Evolutionary conservation across 2,888 invertebrate species (phyloP).

Genomic region (Alcis repandata): DNA sequence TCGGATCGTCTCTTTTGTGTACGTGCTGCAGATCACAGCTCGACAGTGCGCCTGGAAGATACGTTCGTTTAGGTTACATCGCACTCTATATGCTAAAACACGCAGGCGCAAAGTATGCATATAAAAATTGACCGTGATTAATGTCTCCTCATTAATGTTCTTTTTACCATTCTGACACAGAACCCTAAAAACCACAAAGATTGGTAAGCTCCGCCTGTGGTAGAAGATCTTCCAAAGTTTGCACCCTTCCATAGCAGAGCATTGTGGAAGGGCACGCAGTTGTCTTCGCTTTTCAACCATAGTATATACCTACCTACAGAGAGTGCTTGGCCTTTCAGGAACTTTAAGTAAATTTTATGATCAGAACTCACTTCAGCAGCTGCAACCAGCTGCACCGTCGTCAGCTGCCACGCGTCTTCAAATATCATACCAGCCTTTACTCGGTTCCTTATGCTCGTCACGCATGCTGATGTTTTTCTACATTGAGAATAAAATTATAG

Average conservation of each 20-base stretch:
- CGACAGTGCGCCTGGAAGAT: constrained; percentile 91
- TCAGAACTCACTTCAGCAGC: constrained; percentile 90
- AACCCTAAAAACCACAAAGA: background rate
- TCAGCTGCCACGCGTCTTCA: constrained; percentile 94
- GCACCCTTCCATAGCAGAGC: no score
- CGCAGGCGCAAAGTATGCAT: background rate
- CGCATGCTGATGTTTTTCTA: constrained; percentile 90
- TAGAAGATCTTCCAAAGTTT: no score
- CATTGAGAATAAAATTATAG: background rate
- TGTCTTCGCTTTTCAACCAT: no score
- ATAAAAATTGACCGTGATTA: no score
- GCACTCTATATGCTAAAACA: background rate
- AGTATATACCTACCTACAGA: no score
- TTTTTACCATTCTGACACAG: no score
- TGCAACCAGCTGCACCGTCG: constrained; percentile 92
- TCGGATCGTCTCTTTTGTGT: constrained; percentile 84
- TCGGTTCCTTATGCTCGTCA: constrained; percentile 88
- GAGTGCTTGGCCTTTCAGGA: no score
- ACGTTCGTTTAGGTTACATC: background rate
- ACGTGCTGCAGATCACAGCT: constrained; percentile 91
- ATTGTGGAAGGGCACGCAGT: no score
- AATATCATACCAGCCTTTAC: constrained; percentile 87
- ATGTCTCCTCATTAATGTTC: no score
- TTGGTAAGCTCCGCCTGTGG: no score
- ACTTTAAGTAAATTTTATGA: no score